phyloP scores from a whole-genome alignment of 2,113 vertebrate species.

The Pogonocichla stellata region DNA sequence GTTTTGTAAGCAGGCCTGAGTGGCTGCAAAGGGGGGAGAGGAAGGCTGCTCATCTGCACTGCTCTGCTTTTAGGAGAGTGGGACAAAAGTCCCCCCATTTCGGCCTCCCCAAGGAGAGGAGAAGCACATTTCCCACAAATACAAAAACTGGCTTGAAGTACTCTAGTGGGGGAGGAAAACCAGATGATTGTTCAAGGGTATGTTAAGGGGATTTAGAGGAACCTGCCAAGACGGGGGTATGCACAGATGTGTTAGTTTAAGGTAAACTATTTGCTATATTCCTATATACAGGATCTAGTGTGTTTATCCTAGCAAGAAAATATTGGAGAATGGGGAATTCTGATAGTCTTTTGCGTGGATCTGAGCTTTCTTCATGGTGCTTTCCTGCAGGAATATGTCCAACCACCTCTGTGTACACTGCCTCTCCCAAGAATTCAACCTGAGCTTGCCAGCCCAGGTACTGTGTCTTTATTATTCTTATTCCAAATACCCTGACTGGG shows the following conservation, averaged over 20 bases:
- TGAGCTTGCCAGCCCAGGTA: background rate
- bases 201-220: background rate
- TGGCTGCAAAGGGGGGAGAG: background rate
- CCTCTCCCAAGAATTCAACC: background rate
- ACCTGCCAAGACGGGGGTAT: rapidly evolving
- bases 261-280: background rate
- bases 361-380: background rate
- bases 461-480: background rate
- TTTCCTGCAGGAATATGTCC: background rate
- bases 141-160: background rate
- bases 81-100: background rate
- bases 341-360: background rate
- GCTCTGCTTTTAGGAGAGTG: background rate
- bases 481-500: background rate
- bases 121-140: background rate
- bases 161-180: background rate
- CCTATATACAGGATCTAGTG: background rate
- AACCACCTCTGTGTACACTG: background rate
- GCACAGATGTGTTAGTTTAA: background rate
- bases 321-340: background rate
- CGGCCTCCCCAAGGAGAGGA: background rate
- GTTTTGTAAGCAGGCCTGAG: background rate
- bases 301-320: background rate
- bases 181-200: background rate
- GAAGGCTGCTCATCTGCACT: background rate